These are phyloP conservation scores for Drosophila anomalata DNA, from an alignment of 2,888 invertebrate species.

Conservation along the genomic window DNA sequence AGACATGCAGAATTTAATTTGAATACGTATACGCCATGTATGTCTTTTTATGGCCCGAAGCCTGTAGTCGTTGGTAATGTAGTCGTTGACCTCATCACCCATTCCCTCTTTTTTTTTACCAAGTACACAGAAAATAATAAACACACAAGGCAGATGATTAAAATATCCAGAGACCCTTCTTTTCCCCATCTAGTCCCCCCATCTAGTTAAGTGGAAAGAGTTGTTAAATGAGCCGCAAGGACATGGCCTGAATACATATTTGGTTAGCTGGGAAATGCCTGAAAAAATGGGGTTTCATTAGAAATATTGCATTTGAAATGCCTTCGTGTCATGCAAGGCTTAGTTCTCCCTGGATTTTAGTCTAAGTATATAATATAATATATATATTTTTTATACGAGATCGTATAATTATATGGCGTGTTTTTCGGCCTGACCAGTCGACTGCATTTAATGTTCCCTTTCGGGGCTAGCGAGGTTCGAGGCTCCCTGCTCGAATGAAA, in stretches of 20 bases:
- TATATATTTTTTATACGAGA: constrained; percentile 44
- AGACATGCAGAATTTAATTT: constrained; percentile 45
- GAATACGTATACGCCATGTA: constrained; percentile 5
- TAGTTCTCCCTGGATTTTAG: constrained; percentile 28
- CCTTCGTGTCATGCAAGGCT: constrained; percentile 64
- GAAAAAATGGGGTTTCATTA: constrained; percentile 19
- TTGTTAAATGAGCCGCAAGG: constrained; percentile 63
- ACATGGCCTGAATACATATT: constrained; percentile 59
- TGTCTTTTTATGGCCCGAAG: constrained; percentile 11
- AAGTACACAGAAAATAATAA: constrained; percentile 36
- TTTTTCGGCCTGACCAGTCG: constrained; percentile 51
- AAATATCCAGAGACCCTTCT: background rate
- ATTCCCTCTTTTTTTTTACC: constrained; percentile 27
- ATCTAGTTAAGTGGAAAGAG: constrained; percentile 60
- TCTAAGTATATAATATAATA: constrained; percentile 25
- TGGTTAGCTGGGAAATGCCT: constrained; percentile 4
- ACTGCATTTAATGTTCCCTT: constrained; percentile 65
- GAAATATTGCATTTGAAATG: constrained; percentile 61
- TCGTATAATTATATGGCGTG: constrained; percentile 72
- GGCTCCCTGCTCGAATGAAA: constrained; percentile 30
- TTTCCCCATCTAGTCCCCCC: background rate
- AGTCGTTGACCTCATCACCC: constrained; percentile 69
- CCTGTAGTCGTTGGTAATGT: constrained; percentile 65
- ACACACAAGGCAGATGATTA: constrained; percentile 16
- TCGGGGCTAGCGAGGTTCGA: constrained; percentile 4